Evolutionary conservation across 2,113 vertebrate species (phyloP).

Genomic region (Macroglossus sobrinus): DNA sequence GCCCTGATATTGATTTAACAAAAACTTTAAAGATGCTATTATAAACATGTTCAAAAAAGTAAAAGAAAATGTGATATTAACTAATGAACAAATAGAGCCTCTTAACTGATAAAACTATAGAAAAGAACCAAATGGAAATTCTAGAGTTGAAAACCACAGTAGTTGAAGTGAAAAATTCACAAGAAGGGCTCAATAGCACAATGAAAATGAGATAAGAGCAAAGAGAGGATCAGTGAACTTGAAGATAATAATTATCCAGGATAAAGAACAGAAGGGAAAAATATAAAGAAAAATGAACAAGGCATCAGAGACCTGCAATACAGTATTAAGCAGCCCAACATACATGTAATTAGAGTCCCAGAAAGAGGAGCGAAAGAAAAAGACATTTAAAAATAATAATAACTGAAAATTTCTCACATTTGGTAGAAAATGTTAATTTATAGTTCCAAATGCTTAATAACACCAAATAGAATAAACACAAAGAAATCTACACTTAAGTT

Average conservation of each 20-base stretch:
- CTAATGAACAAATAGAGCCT: too few species aligned
- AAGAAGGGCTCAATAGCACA: background rate
- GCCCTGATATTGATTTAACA: background rate
- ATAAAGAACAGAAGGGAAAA: background rate
- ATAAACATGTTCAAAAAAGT: background rate
- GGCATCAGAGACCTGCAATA: too few species aligned
- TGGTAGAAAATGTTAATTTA: too few species aligned
- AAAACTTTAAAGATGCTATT: background rate
- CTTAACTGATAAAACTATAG: background rate
- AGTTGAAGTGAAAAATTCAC: too few species aligned
- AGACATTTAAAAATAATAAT: too few species aligned
- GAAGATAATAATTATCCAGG: background rate
- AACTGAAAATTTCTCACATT: too few species aligned
- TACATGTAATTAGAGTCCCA: background rate
- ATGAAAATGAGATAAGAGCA: background rate
- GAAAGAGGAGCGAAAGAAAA: background rate
- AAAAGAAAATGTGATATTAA: background rate
- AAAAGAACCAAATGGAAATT: too few species aligned
- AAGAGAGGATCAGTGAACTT: background rate
- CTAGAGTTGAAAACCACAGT: too few species aligned
- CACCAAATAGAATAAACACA: too few species aligned
- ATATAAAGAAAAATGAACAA: background rate
- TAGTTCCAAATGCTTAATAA: too few species aligned
- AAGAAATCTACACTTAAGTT: too few species aligned
- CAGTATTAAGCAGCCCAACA: too few species aligned